phyloP scores from a whole-genome alignment of 2,888 invertebrate species.

The Aphidoletes aphidimyza region DNA sequence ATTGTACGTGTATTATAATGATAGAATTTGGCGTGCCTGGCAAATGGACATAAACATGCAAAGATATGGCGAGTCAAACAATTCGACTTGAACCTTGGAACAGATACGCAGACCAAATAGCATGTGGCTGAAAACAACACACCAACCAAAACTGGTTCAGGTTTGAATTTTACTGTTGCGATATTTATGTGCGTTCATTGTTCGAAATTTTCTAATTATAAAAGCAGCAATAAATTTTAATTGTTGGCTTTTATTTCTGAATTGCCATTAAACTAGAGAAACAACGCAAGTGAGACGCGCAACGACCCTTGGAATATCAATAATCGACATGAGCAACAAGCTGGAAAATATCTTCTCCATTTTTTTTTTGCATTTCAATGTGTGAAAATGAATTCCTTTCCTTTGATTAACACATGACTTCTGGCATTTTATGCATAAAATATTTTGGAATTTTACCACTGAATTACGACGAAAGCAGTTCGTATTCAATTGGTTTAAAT shows the following conservation, averaged over 20 bases:
- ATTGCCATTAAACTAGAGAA: no score
- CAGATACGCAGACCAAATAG: not conserved
- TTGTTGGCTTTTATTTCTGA: not conserved
- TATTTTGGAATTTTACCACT: no score
- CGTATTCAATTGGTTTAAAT: not conserved
- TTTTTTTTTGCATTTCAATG: not conserved
- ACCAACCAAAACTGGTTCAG: not conserved
- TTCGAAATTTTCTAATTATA: conserved; percentile 34
- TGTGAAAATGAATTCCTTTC: not conserved
- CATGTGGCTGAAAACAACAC: not conserved
- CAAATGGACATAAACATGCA: conserved; percentile 36
- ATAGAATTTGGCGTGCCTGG: no score
- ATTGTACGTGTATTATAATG: conserved; percentile 35
- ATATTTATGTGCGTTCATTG: conserved; percentile 27
- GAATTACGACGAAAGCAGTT: not conserved
- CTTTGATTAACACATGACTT: not conserved
- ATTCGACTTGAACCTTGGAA: no score
- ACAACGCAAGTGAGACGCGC: no score
- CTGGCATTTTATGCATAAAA: not conserved
- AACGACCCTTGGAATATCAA: no score
- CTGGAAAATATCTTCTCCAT: no score
- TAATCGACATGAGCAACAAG: no score
- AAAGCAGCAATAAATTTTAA: not conserved
- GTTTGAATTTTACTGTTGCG: not conserved
- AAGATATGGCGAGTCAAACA: not conserved